A percentile compares a stretch with the other conserved stretches of the same genome.
phyloP scores from a whole-genome alignment of 2,113 vertebrate species.

The Empidonax traillii region DNA sequence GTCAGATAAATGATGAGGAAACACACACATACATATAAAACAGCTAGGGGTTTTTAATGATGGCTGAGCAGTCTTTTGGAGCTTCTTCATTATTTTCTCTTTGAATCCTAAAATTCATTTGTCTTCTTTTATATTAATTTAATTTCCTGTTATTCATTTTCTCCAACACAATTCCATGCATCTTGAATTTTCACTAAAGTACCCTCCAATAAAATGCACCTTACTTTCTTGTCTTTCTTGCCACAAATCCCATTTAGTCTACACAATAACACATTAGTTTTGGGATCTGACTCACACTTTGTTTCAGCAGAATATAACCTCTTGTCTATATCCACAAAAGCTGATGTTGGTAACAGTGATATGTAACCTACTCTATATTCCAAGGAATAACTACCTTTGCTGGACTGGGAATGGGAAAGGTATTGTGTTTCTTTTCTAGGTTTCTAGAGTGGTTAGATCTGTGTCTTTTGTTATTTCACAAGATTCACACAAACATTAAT shows the following conservation, averaged over 20 bases:
- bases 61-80: not conserved
- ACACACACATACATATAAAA: not conserved
- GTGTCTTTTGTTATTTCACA: not conserved
- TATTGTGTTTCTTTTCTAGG: not conserved
- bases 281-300: not conserved
- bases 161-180: not conserved
- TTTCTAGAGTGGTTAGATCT: not conserved
- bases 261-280: not conserved
- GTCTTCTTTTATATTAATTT: not conserved
- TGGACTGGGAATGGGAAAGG: not conserved
- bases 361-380: not conserved
- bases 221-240: not conserved
- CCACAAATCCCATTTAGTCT: not conserved
- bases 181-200: not conserved
- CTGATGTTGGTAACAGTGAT: not conserved
- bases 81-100: not conserved
- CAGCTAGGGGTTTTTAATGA: not conserved
- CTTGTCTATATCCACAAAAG: not conserved
- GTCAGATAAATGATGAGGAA: conserved; percentile 23
- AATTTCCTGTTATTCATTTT: not conserved
- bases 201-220: not conserved
- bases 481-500: not conserved
- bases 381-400: not conserved
- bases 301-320: not conserved
- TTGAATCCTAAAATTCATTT: not conserved